Base-by-base conservation (phyloP, 2,888 invertebrate genomes). In the Cephus nigrinus region DNA sequence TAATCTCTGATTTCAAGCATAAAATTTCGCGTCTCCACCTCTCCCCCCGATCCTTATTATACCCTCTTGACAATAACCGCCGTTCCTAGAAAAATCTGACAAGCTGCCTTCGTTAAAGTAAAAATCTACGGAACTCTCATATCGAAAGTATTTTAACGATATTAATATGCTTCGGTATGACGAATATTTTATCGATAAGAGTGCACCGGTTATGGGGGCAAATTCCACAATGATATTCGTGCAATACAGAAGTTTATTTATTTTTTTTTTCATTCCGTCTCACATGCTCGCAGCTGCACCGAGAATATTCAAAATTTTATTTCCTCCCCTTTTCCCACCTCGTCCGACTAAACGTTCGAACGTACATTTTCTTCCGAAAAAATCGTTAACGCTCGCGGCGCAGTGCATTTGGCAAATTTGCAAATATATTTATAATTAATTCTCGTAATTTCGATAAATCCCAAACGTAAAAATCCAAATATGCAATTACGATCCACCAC, bases 101-200 rank as follows among this genome's bases (percentile, higher is more conserved):
- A 15, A 4, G 36, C 4, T 40, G 15, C 36, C 36, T 40, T 40
- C 36, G 36, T 40, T 40, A 40, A 40, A 40, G 15, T 40, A 40
- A 12, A 40, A 15, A 12, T 15, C 36, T 40, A 40, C 36, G 36
- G 36, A 40, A 40, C 30, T 32, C 69, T 32, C 69, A 69, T 69
- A 31, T 30, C 69, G 69, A 30, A 69, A 12, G 12, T 69, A 69
- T 30, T 30, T 76, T 75, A 74, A 72, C 75, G 78, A 74, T 78
- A 85, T 83, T 79, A 82, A 82, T 84, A 82, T 81, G 76, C 80
- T 68, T 76, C 32, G 83, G 79, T 77, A 83, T 83, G 84, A 79
- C 74, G 79, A 74, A 74, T 78, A 84, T 85, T 82, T 82, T 84
- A 84, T 84, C 76, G 79, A 79, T 72, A 75, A 68, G 76, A 69